Evolutionary conservation across 2,113 vertebrate species (phyloP), one percentile per base, ranked within the genome.

Genomic region (Rattus norvegicus): DNA sequence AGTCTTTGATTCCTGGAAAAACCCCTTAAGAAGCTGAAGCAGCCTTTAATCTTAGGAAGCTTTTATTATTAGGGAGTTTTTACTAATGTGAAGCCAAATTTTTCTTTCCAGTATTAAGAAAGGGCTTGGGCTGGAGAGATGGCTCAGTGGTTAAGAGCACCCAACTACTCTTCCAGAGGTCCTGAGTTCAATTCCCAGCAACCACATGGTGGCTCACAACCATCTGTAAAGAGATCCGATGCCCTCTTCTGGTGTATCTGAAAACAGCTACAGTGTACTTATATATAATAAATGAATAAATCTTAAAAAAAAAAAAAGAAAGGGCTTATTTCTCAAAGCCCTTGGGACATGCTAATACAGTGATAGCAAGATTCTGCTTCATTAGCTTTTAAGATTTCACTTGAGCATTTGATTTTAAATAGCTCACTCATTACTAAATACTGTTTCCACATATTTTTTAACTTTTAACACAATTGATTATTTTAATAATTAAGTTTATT

Each of bases 1-100:
- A 67, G 73, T 7, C 43, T 77, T 93, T 94, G 59, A 93, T 72
- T 77, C 65, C 24, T 65, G 81, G 43, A 92, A 93, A 90, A 79
- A 2, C 69, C 72, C 43, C 24, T 30, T 84, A 91, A 70, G 90
- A 5, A 61, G 49, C 93, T 49, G 63, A 33, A 92, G 63, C 7
- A 84, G 43, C 54, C 75, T 95, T 88, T 88, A 88, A 84, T 91
- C 56, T 67, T 39, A 19, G n/a, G 28, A 47, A 79, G 12, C 30
- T 93, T 61, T 83, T 90, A 81, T 61, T 88, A 90, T 84, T 72
- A 95, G 43, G 67, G 26, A 83, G 43, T 61, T 94, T 8, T 75
- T 92, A 84, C 47, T 95, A 24, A 69, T 70, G 36, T 70, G 63
- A 90, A 88, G 54, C n/a, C 81, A 77, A 93, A 22, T 54, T 20